These are phyloP conservation scores for Notarius lentiginosus DNA, from an alignment of 2,113 vertebrate genomes.

Conservation along the genomic window DNA sequence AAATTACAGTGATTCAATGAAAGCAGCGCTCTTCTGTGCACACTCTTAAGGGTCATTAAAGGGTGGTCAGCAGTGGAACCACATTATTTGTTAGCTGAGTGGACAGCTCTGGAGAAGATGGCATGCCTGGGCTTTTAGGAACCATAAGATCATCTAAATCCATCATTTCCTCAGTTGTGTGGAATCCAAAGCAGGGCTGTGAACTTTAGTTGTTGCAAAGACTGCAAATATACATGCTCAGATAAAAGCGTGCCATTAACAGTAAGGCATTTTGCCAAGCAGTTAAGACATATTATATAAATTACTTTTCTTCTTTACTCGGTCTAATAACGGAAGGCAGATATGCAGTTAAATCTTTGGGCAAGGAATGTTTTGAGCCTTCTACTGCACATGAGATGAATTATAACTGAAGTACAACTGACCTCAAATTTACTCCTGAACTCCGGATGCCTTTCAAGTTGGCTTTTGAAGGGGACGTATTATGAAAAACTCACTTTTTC, in stretches of 20 bases:
- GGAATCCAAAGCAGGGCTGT: not conserved
- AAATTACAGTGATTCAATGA: slow-evolving; percentile 28
- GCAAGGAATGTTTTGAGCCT: not conserved
- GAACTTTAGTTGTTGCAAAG: not conserved
- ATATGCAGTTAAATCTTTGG: not conserved
- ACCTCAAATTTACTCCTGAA: not conserved
- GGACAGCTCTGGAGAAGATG: slow-evolving; percentile 9
- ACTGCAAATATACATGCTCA: not conserved
- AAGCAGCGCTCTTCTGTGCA: not conserved
- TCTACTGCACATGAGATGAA: not conserved
- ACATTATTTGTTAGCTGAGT: slow-evolving; percentile 34
- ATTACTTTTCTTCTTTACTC: not conserved
- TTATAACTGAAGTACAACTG: not conserved
- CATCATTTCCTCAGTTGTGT: not conserved
- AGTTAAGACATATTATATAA: not conserved
- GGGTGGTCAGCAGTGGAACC: not conserved
- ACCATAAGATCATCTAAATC: not conserved
- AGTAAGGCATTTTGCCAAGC: not conserved
- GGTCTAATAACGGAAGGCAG: not conserved
- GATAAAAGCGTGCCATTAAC: not conserved
- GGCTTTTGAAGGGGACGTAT: not conserved
- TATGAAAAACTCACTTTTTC: too few relatives aligned
- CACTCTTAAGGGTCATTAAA: slow-evolving; percentile 23
- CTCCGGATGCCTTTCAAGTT: not conserved
- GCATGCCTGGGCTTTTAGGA: not conserved